phyloP scores from a whole-genome alignment of 92 coral and sea anemone genomes.

The Porites evermanni region DNA sequence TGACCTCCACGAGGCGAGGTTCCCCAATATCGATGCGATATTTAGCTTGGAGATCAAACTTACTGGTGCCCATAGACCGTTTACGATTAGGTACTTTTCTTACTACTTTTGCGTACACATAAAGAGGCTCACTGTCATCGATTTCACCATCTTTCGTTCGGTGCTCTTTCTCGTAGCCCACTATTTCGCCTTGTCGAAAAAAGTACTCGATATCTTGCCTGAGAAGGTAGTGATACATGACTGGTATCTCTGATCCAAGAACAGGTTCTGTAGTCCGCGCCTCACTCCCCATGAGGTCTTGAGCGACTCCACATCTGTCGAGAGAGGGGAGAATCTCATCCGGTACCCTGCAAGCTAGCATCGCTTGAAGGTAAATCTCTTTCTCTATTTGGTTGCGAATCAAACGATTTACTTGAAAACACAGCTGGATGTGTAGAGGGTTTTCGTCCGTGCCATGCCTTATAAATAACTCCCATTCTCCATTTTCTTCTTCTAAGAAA shows the following conservation, averaged over 20 bases:
- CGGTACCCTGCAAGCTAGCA: slow-evolving; percentile 91
- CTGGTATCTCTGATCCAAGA: slow-evolving; percentile 92
- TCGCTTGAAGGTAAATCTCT: slow-evolving; percentile 85
- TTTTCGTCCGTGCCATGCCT: slow-evolving; percentile 87
- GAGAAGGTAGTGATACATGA: slow-evolving; percentile 91
- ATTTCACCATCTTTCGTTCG: slow-evolving; percentile 67
- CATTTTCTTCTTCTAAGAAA: slow-evolving; percentile 85
- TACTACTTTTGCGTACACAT: slow-evolving; percentile 89
- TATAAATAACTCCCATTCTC: slow-evolving; percentile 77
- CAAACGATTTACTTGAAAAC: slow-evolving; percentile 85
- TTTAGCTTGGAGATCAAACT: slow-evolving; percentile 85
- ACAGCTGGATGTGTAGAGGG: slow-evolving; percentile 84
- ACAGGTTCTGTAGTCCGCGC: slow-evolving; percentile 83
- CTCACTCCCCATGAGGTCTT: slow-evolving; percentile 83
- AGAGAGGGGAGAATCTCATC: slow-evolving; percentile 85
- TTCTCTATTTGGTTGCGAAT: slow-evolving; percentile 80
- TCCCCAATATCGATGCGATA: slow-evolving; percentile 94
- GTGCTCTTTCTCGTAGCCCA: slow-evolving; percentile 90
- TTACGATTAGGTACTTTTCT: slow-evolving; percentile 79
- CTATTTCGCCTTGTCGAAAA: slow-evolving; percentile 96
- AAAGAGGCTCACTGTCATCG: slow-evolving; percentile 84
- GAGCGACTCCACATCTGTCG: slow-evolving; percentile 90
- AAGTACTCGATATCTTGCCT: slow-evolving; percentile 90
- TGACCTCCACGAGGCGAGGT: slow-evolving; percentile 87
- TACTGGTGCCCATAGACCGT: slow-evolving; percentile 52